phyloP scores from a whole-genome alignment of 2,113 vertebrate species.

The Kryptolebias marmoratus region DNA sequence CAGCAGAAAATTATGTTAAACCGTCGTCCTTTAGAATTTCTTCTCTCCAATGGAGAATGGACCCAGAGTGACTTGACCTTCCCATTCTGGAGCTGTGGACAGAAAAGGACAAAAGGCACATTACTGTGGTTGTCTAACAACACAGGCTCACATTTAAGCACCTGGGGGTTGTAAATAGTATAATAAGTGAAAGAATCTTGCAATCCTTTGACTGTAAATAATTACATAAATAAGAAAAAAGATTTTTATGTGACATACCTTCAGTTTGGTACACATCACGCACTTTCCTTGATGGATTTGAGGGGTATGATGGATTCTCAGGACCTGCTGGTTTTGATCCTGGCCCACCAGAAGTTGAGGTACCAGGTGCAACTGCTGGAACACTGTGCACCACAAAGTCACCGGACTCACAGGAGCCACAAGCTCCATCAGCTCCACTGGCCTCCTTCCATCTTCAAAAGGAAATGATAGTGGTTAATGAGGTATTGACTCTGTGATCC shows the following conservation, averaged over 20 bases:
- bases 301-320: neutral
- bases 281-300: neutral
- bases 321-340: neutral
- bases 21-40: neutral
- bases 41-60: constrained; percentile 50
- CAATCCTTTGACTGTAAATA: neutral
- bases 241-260: constrained; percentile 25
- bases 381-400: rapidly evolving
- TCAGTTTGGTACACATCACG: constrained; percentile 28
- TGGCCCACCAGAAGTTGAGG: neutral
- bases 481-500: neutral
- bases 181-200: neutral
- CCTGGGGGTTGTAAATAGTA: neutral
- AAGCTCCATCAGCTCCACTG: constrained; percentile 45
- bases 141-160: neutral
- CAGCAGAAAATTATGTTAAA: constrained; percentile 34
- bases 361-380: neutral
- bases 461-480: neutral
- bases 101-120: constrained; percentile 25
- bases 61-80: constrained; percentile 59
- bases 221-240: neutral
- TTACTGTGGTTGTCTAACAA: neutral
- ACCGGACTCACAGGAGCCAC: constrained; percentile 56
- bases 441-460: constrained; percentile 67
- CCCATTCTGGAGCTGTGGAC: constrained; percentile 59